A percentile compares a stretch with the other conserved stretches of the same genome.
phyloP scores from a whole-genome alignment of 2,888 invertebrate species.

The Podotricha telesiphe region DNA sequence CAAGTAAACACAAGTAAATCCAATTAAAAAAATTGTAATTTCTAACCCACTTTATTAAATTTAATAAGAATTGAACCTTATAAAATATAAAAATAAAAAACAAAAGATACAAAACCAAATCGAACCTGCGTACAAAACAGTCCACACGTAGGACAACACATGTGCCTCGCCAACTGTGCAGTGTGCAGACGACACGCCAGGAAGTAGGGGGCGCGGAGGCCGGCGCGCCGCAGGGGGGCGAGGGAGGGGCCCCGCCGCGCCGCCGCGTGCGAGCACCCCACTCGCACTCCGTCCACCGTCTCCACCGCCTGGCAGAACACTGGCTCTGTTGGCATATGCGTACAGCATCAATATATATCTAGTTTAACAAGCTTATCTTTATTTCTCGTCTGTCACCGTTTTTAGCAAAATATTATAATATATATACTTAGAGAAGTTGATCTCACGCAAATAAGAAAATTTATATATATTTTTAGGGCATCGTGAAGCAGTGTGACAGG shows the following conservation, averaged over 20 bases:
- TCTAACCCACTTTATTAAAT: no score
- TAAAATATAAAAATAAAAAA: background rate
- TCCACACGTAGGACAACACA: slow-evolving; percentile 95
- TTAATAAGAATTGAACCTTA: background rate
- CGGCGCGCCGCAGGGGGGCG: slow-evolving; percentile 86
- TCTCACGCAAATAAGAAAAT: no score
- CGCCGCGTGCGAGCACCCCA: slow-evolving; percentile 91
- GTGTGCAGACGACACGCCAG: slow-evolving; percentile 91
- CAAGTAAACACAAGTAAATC: no score
- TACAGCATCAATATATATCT: no score
- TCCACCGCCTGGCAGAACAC: slow-evolving; percentile 91
- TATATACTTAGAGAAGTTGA: no score
- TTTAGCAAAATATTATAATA: no score
- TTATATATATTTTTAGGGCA: no score
- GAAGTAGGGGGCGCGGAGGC: slow-evolving; percentile 90
- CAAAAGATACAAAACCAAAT: background rate
- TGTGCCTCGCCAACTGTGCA: slow-evolving; percentile 89
- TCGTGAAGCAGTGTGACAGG: no score
- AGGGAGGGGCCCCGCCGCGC: slow-evolving; percentile 80
- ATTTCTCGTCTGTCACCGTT: no score
- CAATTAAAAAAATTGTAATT: no score
- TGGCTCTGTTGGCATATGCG: slow-evolving; percentile 78
- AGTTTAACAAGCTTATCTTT: no score
- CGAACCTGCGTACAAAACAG: slow-evolving; percentile 88
- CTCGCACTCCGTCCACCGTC: slow-evolving; percentile 87